phyloP scores from a whole-genome alignment of 2,113 vertebrate species.

The Paradoxurus hermaphroditus region DNA sequence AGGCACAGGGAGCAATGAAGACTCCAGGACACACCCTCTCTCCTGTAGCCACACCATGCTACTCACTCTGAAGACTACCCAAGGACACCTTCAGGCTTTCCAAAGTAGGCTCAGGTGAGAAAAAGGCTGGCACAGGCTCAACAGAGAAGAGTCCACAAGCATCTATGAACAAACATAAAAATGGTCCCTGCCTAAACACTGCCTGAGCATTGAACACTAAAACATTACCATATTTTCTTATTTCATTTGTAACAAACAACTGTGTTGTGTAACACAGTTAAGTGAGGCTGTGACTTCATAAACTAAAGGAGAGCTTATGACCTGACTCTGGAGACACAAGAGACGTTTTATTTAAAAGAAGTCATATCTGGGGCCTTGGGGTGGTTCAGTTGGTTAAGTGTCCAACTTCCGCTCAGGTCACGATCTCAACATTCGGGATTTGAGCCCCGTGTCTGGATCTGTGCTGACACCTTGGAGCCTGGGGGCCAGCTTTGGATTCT shows the following conservation, averaged over 20 bases:
- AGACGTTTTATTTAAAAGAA: background rate
- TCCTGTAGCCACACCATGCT: too few species aligned
- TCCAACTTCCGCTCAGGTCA: too few species aligned
- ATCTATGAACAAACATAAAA: background rate
- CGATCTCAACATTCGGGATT: too few species aligned
- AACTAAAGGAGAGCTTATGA: background rate
- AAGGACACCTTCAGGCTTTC: background rate
- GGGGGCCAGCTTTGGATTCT: too few species aligned
- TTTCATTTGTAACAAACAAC: too few species aligned
- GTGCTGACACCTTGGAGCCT: too few species aligned
- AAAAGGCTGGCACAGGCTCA: background rate
- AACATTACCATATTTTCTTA: background rate
- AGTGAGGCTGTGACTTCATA: background rate
- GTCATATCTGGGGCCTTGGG: background rate
- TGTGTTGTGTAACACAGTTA: too few species aligned
- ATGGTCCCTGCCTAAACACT: background rate
- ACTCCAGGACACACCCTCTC: background rate
- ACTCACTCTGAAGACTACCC: background rate
- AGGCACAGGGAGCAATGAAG: background rate
- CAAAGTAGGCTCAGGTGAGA: background rate
- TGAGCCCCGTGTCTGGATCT: too few species aligned
- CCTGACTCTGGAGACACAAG: background rate
- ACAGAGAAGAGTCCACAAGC: background rate
- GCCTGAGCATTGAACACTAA: background rate
- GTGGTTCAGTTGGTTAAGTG: too few species aligned